Evolutionary conservation across 2,797 vertebrate genomes (phyloP).

Genomic region (Anolis apletophallus): DNA sequence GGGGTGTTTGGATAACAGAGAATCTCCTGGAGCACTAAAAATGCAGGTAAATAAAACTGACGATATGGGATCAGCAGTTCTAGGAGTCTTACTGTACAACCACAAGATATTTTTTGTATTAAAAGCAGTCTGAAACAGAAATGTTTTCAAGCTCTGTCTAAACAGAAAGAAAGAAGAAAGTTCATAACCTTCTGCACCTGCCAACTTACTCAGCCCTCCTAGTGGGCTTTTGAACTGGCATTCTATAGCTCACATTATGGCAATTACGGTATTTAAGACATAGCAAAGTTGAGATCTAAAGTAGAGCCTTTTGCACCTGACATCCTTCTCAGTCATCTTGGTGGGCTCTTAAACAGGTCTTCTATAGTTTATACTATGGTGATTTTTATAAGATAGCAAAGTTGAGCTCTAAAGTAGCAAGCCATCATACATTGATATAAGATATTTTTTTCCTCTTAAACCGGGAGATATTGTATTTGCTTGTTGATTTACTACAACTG

Average conservation of each 20-base stretch:
- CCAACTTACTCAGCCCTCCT: background rate
- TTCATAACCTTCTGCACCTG: background rate
- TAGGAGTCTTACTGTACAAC: too few relatives aligned
- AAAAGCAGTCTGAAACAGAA: background rate
- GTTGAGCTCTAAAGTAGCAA: background rate
- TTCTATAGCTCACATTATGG: background rate
- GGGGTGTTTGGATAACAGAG: too few relatives aligned
- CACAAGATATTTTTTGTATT: background rate
- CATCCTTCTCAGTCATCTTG: background rate
- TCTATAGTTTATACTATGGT: background rate
- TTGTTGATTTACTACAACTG: too few relatives aligned
- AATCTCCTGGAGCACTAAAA: too few relatives aligned
- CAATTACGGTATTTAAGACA: background rate
- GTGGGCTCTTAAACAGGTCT: background rate
- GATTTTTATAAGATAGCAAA: background rate
- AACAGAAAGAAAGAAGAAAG: background rate
- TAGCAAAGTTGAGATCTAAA: background rate
- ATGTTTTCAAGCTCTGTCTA: background rate
- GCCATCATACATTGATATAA: too few relatives aligned
- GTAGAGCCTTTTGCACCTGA: background rate
- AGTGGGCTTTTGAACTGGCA: too few relatives aligned
- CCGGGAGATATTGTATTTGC: constrained; percentile 74
- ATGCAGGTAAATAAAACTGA: too few relatives aligned
- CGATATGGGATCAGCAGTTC: too few relatives aligned
- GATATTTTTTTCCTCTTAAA: constrained; percentile 71